Percentiles rank a stretch among this genome's conserved stretches.
Conservation (phyloP, 2,113 vertebrate species). For the Rana temporaria region DNA sequence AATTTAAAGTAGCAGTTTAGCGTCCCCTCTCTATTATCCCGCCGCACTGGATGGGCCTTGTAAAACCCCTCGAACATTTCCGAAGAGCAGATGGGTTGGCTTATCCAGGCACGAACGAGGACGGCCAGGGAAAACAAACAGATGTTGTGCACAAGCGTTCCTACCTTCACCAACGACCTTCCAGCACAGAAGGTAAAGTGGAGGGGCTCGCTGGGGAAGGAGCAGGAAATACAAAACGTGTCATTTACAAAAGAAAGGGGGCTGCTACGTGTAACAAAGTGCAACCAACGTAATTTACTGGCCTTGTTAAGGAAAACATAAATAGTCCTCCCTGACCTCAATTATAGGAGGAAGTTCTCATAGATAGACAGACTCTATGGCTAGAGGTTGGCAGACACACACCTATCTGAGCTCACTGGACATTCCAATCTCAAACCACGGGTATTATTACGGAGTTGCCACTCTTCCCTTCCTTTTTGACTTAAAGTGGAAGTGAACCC, state of each 20-base stretch:
- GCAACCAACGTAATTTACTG: no score
- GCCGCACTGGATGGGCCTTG: background rate
- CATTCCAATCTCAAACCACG: no score
- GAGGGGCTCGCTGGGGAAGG: background rate
- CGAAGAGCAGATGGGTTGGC: slow-evolving; percentile 18
- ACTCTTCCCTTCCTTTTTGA: no score
- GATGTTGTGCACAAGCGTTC: slow-evolving; percentile 22
- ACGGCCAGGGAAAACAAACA: slow-evolving; percentile 17
- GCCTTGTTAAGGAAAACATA: no score
- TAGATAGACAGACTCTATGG: no score
- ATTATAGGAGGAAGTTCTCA: no score
- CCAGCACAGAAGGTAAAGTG: background rate
- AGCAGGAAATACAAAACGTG: background rate
- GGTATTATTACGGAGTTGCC: no score
- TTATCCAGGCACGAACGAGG: background rate
- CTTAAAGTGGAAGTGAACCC: no score
- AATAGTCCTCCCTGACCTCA: no score
- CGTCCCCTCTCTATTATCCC: background rate
- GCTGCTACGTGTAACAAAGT: background rate
- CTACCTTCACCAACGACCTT: slow-evolving; percentile 4
- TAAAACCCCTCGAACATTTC: background rate
- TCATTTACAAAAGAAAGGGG: background rate
- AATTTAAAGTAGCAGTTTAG: no score
- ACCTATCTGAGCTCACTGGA: no score
- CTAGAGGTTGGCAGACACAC: no score